A percentile compares a stretch with the other conserved stretches of the same genome.
phyloP scores from a whole-genome alignment of 2,888 invertebrate species.

The Penaeus monodon region DNA sequence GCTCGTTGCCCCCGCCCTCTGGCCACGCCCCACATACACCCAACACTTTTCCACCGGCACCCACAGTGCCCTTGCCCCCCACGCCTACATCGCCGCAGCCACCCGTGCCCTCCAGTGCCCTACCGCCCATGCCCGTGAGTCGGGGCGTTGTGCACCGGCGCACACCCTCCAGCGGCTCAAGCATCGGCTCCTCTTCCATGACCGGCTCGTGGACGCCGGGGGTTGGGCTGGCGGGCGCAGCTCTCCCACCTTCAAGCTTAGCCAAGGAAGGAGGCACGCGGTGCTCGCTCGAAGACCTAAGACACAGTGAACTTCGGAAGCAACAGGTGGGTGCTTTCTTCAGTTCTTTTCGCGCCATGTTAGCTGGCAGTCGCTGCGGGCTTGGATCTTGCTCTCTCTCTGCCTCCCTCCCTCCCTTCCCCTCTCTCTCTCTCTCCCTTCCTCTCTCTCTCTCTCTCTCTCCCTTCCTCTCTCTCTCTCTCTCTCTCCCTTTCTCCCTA shows the following conservation, averaged over 20 bases:
- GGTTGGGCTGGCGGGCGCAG: not conserved
- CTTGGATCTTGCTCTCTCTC: no score
- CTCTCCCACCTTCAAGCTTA: not conserved
- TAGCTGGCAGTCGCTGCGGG: no score
- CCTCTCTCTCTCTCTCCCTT: no score
- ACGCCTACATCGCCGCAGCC: not conserved
- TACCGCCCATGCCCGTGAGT: constrained; percentile 26
- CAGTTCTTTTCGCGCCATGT: no score
- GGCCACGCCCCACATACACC: not conserved
- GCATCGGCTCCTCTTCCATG: constrained; percentile 30
- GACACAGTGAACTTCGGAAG: constrained; percentile 55
- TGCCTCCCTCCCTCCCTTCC: no score
- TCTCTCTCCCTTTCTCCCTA: no score
- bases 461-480: no score
- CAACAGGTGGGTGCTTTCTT: constrained; percentile 45
- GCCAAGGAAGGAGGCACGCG: constrained; percentile 28
- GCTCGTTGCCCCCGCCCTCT: constrained; percentile 51
- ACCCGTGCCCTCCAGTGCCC: constrained; percentile 1
- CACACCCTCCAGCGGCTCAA: constrained; percentile 15
- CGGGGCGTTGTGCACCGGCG: constrained; percentile 13
- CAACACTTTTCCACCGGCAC: not conserved
- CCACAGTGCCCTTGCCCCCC: not conserved
- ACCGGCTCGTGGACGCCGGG: constrained; percentile 38
- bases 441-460: no score
- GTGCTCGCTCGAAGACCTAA: constrained; percentile 58